Percentiles rank a stretch among this genome's conserved stretches.
These are phyloP conservation scores for Callipepla squamata DNA, from an alignment of 2,113 vertebrate genomes.

Conservation along the genomic window DNA sequence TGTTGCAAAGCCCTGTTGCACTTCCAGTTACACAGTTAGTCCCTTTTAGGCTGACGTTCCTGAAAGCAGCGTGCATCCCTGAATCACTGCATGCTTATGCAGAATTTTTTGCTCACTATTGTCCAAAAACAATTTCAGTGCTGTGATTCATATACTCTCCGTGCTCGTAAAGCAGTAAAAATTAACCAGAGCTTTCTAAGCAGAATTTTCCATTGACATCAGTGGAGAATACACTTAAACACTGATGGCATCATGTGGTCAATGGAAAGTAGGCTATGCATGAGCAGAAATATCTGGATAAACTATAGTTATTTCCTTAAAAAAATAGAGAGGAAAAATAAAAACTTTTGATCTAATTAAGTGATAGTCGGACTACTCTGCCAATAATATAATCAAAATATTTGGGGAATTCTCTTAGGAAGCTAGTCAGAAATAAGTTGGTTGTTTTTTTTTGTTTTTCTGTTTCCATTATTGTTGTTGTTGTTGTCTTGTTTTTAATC, in stretches of 20 bases:
- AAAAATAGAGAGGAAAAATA: not conserved
- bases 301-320: not conserved
- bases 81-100: not conserved
- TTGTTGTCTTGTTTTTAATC: not conserved
- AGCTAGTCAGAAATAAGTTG: not conserved
- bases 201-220: conserved; percentile 1
- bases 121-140: not conserved
- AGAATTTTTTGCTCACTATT: not conserved
- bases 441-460: not conserved
- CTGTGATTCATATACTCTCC: not conserved
- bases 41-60: not conserved
- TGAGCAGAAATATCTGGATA: not conserved
- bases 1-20: not conserved
- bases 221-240: conserved; percentile 16
- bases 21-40: not conserved
- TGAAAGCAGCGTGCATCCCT: conserved; percentile 26
- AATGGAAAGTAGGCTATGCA: not conserved
- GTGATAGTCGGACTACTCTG: not conserved
- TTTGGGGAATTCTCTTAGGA: not conserved
- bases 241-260: not conserved
- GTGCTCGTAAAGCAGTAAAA: conserved; percentile 18
- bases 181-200: conserved; percentile 30
- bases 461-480: no score
- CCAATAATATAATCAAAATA: not conserved
- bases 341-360: not conserved